Base-by-base conservation (phyloP, 2,888 invertebrate species). In the Diplazon laetatorius region DNA sequence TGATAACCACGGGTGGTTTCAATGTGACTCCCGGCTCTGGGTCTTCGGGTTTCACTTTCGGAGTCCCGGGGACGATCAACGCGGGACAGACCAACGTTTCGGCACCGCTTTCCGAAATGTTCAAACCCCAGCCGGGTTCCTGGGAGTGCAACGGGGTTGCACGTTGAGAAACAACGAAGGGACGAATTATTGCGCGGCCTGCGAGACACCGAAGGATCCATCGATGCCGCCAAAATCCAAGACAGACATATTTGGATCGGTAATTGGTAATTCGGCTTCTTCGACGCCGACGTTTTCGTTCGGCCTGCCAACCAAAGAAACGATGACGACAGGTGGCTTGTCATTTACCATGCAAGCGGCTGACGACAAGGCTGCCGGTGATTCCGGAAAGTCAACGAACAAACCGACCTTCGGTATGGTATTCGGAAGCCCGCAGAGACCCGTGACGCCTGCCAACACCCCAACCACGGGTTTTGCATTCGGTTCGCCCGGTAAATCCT, bases 81-180 rank as follows among this genome's bases (percentile, higher is more conserved):
- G 80, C 82, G n/a, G n/a, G n/a, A n/a, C n/a, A n/a, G n/a, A n/a
- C n/a, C n/a, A n/a, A n/a, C n/a, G 30, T 30, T 30, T 30, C 30
- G 30, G 30, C 4, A 5, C 30, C 70, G 20, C 72, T 76, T 65
- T 71, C 62, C 20, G 65, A 76, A 37, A 71, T 74, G 16, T 80
- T 94, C 85, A 95, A 94, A 87, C 93, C 94, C 0, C 93, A 93
- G 87, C 88, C 91, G 18, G 95, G 95, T n/a, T 92, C 93, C 73
- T 95, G 95, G 95, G 92, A 92, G 82, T 95, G 95, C 85, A 92
- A 92, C 80, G 91, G n/a, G n/a, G 90, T 42, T 96, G 96, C 85
- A 94, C 94, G 80, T 92, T 95, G n/a, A 91, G 91, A 46, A 96
- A 96, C 87, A 92, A 92, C 3, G 91, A 90, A 22, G 92, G 91